Conservation (phyloP, 2,113 vertebrate species). For the Syrrhaptes paradoxus region DNA sequence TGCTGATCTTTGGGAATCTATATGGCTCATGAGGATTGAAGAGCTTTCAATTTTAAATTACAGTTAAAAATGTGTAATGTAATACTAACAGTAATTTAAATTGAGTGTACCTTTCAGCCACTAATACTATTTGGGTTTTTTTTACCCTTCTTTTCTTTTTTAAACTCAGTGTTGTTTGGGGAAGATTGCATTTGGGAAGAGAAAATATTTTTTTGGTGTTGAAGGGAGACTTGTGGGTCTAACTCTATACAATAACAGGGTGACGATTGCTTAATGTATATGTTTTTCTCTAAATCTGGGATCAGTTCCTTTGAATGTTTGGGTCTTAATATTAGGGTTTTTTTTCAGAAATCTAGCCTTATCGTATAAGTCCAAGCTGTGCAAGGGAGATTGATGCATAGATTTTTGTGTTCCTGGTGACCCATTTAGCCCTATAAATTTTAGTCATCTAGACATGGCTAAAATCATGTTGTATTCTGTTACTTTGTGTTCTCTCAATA, state of each 20-base stretch:
- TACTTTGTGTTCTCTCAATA: background rate
- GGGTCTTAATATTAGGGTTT: background rate
- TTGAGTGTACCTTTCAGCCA: slow-evolving; percentile 62
- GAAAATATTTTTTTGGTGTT: background rate
- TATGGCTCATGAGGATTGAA: slow-evolving; percentile 39
- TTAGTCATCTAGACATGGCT: background rate
- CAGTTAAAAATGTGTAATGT: slow-evolving; percentile 67
- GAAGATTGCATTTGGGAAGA: background rate
- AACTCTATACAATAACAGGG: background rate
- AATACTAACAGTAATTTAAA: slow-evolving; percentile 73
- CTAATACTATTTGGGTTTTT: slow-evolving; percentile 56
- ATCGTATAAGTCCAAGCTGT: background rate
- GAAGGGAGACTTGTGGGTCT: background rate
- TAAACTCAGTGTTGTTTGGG: background rate
- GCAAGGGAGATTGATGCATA: background rate
- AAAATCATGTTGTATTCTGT: fast-evolving
- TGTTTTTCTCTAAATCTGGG: background rate
- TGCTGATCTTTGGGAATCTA: slow-evolving; percentile 54
- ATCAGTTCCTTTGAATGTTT: background rate
- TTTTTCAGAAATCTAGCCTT: background rate
- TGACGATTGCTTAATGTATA: fast-evolving
- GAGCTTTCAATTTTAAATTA: slow-evolving; percentile 54
- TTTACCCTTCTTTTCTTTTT: too few species aligned
- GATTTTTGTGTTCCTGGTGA: background rate
- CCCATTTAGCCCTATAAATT: background rate